phyloP scores from a whole-genome alignment of 2,113 vertebrate genomes.

The Catharus minimus region DNA sequence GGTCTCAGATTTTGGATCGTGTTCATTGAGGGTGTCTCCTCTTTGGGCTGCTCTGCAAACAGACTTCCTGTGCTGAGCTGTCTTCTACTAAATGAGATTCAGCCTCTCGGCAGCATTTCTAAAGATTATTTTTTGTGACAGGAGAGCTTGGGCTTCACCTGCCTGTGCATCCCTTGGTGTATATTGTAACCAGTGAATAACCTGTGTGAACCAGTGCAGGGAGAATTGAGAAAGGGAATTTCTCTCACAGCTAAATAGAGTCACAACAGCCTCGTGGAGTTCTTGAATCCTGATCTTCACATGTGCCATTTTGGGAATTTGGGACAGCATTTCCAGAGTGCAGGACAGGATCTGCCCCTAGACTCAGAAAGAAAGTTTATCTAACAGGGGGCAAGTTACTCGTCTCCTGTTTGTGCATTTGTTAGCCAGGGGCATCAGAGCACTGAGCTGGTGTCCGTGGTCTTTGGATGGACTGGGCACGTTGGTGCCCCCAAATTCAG shows the following conservation, averaged over 20 bases:
- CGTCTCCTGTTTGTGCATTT: not conserved
- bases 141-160: not conserved
- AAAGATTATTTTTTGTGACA: not conserved
- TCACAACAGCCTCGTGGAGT: not conserved
- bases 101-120: not conserved
- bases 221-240: not conserved
- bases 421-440: not conserved
- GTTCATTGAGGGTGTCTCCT: not conserved
- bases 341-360: fast-evolving
- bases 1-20: not conserved
- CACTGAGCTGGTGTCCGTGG: fast-evolving
- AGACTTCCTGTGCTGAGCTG: not conserved
- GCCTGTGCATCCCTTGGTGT: not conserved
- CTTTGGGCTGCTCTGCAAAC: fast-evolving
- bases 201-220: not conserved
- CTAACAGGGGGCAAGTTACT: not conserved
- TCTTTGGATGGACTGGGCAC: not conserved
- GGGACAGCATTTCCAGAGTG: not conserved
- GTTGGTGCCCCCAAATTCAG: fast-evolving
- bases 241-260: not conserved
- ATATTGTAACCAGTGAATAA: not conserved
- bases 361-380: not conserved
- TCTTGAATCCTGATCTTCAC: not conserved
- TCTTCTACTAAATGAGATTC: not conserved
- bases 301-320: fast-evolving